A percentile compares a stretch with the other conserved stretches of the same genome.
Conservation (phyloP, 2,113 vertebrate genomes). For the Numenius arquata region DNA sequence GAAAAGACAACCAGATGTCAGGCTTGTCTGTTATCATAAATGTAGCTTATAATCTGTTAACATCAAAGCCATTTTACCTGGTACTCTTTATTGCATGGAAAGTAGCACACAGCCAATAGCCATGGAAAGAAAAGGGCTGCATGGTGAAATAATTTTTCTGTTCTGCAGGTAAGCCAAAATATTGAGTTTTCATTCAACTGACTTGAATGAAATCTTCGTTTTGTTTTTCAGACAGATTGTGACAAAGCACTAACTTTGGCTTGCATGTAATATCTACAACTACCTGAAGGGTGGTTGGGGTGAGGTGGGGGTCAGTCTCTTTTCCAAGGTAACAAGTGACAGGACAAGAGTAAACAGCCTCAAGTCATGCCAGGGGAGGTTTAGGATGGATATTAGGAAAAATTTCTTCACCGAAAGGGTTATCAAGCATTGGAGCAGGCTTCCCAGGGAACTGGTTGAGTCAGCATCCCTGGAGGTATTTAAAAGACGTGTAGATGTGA, state of each 20-base stretch:
- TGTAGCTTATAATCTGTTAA: neutral
- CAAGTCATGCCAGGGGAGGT: accelerated
- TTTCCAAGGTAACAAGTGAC: neutral
- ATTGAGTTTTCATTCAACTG: neutral
- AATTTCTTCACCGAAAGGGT: neutral
- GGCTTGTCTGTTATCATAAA: neutral
- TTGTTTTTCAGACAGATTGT: neutral
- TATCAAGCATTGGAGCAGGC: neutral
- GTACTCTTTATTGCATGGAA: neutral
- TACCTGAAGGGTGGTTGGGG: too few relatives aligned
- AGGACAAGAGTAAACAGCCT: neutral
- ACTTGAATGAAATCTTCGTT: neutral
- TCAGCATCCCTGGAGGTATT: neutral
- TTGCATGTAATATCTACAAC: neutral
- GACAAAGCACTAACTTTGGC: neutral
- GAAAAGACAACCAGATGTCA: neutral
- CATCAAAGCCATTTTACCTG: neutral
- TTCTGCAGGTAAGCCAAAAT: neutral
- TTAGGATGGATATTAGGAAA: neutral
- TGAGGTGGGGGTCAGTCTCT: neutral
- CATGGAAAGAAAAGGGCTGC: neutral
- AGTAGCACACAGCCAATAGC: neutral
- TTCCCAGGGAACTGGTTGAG: neutral
- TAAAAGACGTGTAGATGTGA: neutral
- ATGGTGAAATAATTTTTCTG: neutral